Evolutionary conservation across 2,888 invertebrate species (phyloP), one percentile per base, ranked within the genome.

Genomic region (Folsomia candida): DNA sequence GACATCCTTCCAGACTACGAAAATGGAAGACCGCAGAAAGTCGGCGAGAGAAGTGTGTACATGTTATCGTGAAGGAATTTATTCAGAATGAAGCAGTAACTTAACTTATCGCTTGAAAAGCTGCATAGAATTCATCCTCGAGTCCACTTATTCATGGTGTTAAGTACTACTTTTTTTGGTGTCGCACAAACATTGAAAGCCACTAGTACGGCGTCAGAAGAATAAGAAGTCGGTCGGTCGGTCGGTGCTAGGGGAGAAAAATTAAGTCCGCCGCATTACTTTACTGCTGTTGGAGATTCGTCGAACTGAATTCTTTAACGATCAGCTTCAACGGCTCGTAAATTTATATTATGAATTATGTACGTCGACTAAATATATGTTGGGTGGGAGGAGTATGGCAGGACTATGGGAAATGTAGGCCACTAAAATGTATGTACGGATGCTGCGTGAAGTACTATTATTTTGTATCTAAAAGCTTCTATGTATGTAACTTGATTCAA

Each of bases 281-380:
- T 37, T 37, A 4, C 14, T 37, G 37, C 37, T 37, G 6, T 37
- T 9, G 37, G n/a, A n/a, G n/a, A n/a, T 37, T 37, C 14, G 37
- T 37, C 14, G 11, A 22, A 14, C n/a, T 54, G 11, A 54, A 54
- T 54, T 20, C 54, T 47, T 54, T n/a, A 18, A 54, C 22, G 11
- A 54, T n/a, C n/a, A 54, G 54, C 18, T 54, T 6, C 54, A 54
- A 22, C 4, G n/a, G 54, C 54, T 54, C 54, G 54, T 54, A 54
- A 54, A 54, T 54, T 20, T 54, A 20, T 18, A 54, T 54, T 54
- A 54, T 54, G 54, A 54, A 54, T 54, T 54, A 54, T 54, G n/a
- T n/a, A n/a, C n/a, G n/a, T n/a, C n/a, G n/a, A n/a, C n/a, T n/a
- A n/a, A n/a, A n/a, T n/a, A n/a, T 54, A 54, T 54, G 54, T 54